Evolutionary conservation across 2,888 invertebrate genomes (phyloP), one percentile per base, ranked within the genome.

Genomic region (Beris morrisii): DNA sequence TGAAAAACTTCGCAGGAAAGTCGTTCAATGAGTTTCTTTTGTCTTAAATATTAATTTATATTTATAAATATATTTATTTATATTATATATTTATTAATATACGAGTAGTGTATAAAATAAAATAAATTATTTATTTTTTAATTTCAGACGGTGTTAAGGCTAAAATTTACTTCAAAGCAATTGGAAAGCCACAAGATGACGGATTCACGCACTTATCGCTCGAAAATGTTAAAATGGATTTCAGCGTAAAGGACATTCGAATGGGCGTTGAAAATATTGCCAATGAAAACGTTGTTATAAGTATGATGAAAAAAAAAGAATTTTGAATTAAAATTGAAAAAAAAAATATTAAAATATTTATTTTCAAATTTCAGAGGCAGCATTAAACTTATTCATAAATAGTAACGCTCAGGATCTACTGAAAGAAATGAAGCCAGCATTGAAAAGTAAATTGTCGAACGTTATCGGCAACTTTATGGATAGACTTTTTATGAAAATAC

Each of bases 221-320:
- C 67, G 87, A 91, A 75, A 88, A 91, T 74, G 84, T 92, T 9
- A 93, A 93, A 78, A 89, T 93, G 84, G 93, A 93, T 79, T 93
- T 93, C 80, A 90, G 89, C 75, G 92, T 93, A 15, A 88, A 87
- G 74, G 86, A 90, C 71, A 92, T 93, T 55, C 85, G 85, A 77
- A 93, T 93, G 93, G 92, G 92, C 13, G 92, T 93, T 31, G 90
- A 92, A 75, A 92, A 92, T 75, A 84, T 92, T 59, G 89, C 91
- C 71, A 91, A 91, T 75, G 88, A 90, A 73, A 93, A 92, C 76
- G 82, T 89, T 15, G 90, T 93, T 45, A 81, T 93, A 73, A 89
- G 93, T 93, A 81, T 85, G 89, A 85, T 6, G 28, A n/a, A 15
- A 43, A 22, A 22, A 22, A 22, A 22, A 12, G 12, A 31, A 43